These are phyloP conservation scores for Chrysolina haemoptera DNA, from an alignment of 2,888 invertebrate genomes.

Conservation along the genomic window DNA sequence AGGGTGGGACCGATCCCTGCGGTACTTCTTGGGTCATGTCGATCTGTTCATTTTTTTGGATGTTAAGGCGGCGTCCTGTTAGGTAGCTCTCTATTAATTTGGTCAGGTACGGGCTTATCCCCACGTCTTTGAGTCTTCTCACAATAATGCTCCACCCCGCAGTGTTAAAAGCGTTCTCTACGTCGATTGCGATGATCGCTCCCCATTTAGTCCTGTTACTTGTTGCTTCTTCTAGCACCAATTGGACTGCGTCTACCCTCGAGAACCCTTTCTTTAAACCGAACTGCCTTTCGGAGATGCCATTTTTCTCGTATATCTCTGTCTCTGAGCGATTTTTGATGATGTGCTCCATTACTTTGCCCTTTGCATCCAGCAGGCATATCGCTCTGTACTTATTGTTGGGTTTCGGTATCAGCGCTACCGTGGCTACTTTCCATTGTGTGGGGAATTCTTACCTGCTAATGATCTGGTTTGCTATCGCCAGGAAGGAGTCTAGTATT, in stretches of 20 bases:
- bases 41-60: neutral
- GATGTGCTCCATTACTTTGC: slow-evolving; percentile 39
- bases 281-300: slow-evolving; percentile 32
- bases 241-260: slow-evolving; percentile 25
- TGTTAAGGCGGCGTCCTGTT: too few species aligned
- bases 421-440: slow-evolving; percentile 40
- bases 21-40: too few species aligned
- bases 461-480: slow-evolving; percentile 24
- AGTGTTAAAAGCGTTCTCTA: too few species aligned
- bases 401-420: slow-evolving; percentile 37
- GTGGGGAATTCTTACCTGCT: slow-evolving; percentile 33
- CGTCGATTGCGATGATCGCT: too few species aligned
- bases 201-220: too few species aligned
- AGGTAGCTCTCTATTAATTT: slow-evolving; percentile 9
- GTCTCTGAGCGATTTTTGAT: slow-evolving; percentile 30
- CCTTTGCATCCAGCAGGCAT: slow-evolving; percentile 40
- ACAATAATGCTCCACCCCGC: too few species aligned
- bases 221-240: slow-evolving; percentile 6
- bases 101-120: slow-evolving; percentile 12
- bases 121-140: neutral
- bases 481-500: neutral
- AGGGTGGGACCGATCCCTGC: too few species aligned
- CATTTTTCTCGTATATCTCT: slow-evolving; percentile 30
- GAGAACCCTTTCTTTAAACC: slow-evolving; percentile 43
- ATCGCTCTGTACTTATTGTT: slow-evolving; percentile 34